phyloP scores from a whole-genome alignment of 2,113 vertebrate genomes.

The Hiodon alosoides region DNA sequence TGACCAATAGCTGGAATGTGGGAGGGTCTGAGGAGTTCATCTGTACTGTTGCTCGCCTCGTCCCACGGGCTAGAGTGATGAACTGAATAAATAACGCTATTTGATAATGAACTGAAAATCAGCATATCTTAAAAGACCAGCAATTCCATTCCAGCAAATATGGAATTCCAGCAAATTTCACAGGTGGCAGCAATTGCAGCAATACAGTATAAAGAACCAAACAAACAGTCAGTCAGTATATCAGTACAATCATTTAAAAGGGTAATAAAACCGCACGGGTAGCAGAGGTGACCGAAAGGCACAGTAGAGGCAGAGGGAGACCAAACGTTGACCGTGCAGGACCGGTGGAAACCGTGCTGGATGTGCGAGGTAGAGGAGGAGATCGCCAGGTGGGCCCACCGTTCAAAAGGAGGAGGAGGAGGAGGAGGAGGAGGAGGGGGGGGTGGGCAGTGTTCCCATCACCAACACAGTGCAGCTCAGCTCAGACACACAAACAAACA shows the following conservation, averaged over 20 bases:
- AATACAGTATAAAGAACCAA: conserved; percentile 45
- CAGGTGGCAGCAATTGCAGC: conserved; percentile 53
- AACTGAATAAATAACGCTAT: too few relatives aligned
- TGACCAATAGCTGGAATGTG: too few relatives aligned
- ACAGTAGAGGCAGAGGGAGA: conserved; percentile 47
- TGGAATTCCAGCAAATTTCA: background rate
- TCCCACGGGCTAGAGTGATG: too few relatives aligned
- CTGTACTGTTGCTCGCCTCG: too few relatives aligned
- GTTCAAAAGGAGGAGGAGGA: conserved; percentile 46
- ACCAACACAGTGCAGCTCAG: conserved; percentile 55
- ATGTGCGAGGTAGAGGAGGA: conserved; percentile 40
- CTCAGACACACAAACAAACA: conserved; percentile 39
- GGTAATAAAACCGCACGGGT: conserved; percentile 49
- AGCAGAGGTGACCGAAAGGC: conserved; percentile 58
- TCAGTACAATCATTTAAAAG: conserved; percentile 34
- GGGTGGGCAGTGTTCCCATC: conserved; percentile 30
- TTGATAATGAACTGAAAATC: background rate
- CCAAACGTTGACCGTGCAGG: conserved; percentile 56
- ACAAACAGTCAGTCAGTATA: conserved; percentile 46
- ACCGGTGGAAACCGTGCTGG: conserved; percentile 37
- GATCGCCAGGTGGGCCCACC: conserved; percentile 54
- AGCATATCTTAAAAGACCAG: background rate
- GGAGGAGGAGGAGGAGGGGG: conserved; percentile 27
- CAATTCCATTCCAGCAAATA: background rate
- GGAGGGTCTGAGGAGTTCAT: too few relatives aligned